Evolutionary conservation across 2,888 invertebrate species (phyloP).

Genomic region (Nemotelus pantherinus): DNA sequence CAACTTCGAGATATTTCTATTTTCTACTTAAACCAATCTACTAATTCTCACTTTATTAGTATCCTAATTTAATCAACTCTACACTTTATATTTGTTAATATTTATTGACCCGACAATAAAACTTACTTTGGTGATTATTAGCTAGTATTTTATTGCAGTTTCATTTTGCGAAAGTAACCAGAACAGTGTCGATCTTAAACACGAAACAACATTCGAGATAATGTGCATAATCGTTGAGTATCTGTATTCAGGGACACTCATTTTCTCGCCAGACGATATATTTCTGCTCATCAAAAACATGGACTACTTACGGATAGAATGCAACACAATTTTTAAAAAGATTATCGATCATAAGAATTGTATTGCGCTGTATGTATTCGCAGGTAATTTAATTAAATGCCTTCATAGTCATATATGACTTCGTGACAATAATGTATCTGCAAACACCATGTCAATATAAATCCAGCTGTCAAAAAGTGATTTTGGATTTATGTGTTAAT

Average conservation of each 20-base stretch:
- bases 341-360: slow-evolving; percentile 10
- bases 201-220: slow-evolving; percentile 8
- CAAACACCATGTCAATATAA: too few relatives aligned
- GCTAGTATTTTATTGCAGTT: background rate
- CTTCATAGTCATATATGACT: too few relatives aligned
- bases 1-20: too few relatives aligned
- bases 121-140: too few relatives aligned
- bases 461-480: too few relatives aligned
- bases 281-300: slow-evolving; percentile 3
- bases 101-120: too few relatives aligned
- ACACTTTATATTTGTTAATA: too few relatives aligned
- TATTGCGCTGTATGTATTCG: slow-evolving; percentile 1
- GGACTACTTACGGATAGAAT: slow-evolving; percentile 11
- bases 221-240: slow-evolving; percentile 14
- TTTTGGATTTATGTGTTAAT: too few relatives aligned
- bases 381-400: background rate
- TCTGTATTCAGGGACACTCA: slow-evolving; percentile 7
- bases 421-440: too few relatives aligned
- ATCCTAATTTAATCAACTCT: too few relatives aligned
- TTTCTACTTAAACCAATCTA: too few relatives aligned
- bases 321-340: background rate
- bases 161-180: slow-evolving; percentile 26
- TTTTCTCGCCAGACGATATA: background rate
- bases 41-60: too few relatives aligned
- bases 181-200: slow-evolving; percentile 6